Evolutionary conservation across 1,140 invertebrate species (phyloP), one percentile per base, ranked within the genome.

Genomic region (Lordiphosa stackelbergi): DNA sequence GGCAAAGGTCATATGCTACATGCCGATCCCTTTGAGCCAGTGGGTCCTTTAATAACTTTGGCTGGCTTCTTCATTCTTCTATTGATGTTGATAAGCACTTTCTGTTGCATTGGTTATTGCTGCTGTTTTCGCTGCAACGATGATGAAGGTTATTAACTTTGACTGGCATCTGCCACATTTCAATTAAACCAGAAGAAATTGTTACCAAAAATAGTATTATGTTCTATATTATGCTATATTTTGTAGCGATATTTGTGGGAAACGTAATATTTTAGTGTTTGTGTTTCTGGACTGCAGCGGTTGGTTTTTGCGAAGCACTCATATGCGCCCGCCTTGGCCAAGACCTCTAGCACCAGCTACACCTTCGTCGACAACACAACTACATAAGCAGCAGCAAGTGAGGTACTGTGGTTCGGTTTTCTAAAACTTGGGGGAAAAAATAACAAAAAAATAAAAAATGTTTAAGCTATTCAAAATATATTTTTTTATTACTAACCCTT

Each of bases 231-330:
- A 13, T 5, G 4, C 4, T 9, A 66, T 66, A 41, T 66, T 47
- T 64, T 31, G 5, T 68, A n/a, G n/a, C 48, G 3, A 16, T 36
- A 47, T 45, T 55, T 7, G 11, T 63, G 6, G 34, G 5, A 10
- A 36, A 12, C 35, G 28, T 53, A 24, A 13, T 46, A 10, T 28
- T 66, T 22, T 24, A 10, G 48, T 54, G 58, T 49, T 38, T 43
- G 54, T 55, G 53, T 40, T 70, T 49, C 35, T 40, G 54, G 55
- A 51, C 47, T 70, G 66, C 72, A 47, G 31, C 31, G 45, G 43
- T 13, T 37, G 19, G 16, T 54, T 53, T 53, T 40, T 49, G 35
- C 34, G 47, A n/a, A 22, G 34, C 16, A 31, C 59, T 34, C 19
- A 37, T 36, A 49, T 53, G 36, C 52, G 43, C 47, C 42, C 58